phyloP scores from a whole-genome alignment of 2,113 vertebrate species.

The Ranitomeya imitator region DNA sequence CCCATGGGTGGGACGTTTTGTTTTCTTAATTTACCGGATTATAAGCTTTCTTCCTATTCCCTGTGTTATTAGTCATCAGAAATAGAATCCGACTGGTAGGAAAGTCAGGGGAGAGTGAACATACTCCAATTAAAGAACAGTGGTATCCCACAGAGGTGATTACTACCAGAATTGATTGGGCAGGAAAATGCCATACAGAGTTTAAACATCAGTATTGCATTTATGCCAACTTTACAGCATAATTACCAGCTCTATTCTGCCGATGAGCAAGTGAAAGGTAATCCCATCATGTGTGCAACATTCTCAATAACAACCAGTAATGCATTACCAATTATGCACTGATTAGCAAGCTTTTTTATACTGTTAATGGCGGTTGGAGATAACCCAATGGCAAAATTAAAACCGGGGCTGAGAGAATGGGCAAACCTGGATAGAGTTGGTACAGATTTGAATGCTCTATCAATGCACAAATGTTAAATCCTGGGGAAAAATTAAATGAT shows the following conservation, averaged over 20 bases:
- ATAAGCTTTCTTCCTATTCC: conserved; percentile 42
- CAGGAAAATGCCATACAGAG: neutral
- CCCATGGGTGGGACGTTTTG: conserved; percentile 24
- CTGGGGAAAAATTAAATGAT: no score
- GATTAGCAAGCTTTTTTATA: neutral
- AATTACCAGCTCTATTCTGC: neutral
- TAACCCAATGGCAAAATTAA: neutral
- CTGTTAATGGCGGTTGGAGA: neutral
- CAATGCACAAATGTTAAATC: no score
- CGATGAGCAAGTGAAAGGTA: neutral
- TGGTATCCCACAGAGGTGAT: conserved; percentile 40
- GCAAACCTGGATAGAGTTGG: neutral
- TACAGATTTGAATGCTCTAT: neutral
- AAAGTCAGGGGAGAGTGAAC: conserved; percentile 15
- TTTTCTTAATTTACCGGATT: conserved; percentile 40
- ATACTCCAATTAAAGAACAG: conserved; percentile 47
- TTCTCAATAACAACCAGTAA: neutral
- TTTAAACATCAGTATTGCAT: neutral
- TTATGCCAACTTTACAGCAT: neutral
- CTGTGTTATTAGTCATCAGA: conserved; percentile 31
- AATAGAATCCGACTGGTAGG: neutral
- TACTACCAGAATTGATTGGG: conserved; percentile 44
- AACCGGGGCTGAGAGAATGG: neutral
- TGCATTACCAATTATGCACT: neutral
- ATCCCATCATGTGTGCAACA: neutral